phyloP scores from a whole-genome alignment of 2,113 vertebrate species.

The Aegotheles bennettii region DNA sequence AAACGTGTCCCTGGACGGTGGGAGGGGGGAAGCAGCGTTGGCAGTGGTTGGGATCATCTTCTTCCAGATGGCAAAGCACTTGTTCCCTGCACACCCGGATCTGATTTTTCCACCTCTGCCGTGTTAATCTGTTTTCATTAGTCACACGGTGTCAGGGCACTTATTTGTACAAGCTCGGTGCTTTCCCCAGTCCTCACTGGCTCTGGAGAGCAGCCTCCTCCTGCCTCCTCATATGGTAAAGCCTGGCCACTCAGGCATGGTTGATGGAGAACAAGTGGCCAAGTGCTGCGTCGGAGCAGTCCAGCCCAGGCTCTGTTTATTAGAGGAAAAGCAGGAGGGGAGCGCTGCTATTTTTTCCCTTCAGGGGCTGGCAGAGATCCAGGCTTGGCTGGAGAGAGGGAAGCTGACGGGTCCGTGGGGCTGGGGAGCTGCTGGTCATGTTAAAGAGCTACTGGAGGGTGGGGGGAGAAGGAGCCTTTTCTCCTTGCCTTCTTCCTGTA shows the following conservation, averaged over 20 bases:
- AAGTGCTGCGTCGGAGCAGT: neutral
- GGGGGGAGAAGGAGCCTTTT: neutral
- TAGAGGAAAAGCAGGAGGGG: neutral
- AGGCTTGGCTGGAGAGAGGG: neutral
- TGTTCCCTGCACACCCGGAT: neutral
- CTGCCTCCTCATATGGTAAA: neutral
- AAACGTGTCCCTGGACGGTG: neutral
- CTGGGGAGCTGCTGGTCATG: neutral
- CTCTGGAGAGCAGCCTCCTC: neutral
- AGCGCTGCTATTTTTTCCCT: neutral
- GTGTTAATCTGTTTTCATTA: neutral
- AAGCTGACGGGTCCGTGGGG: neutral
- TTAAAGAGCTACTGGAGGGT: neutral
- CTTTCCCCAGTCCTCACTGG: neutral
- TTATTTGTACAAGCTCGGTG: neutral
- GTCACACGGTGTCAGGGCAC: neutral
- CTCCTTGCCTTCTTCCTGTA: neutral
- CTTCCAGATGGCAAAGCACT: conserved; percentile 33
- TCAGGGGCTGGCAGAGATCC: neutral
- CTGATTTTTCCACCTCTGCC: neutral
- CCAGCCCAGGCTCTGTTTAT: neutral
- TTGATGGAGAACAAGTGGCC: neutral
- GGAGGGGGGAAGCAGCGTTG: neutral
- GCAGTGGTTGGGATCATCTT: neutral
- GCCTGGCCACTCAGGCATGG: neutral